Percentiles rank a stretch among this genome's conserved stretches.
Conservation (phyloP, 1,140 invertebrate genomes). For the Rhopalosiphum padi region DNA sequence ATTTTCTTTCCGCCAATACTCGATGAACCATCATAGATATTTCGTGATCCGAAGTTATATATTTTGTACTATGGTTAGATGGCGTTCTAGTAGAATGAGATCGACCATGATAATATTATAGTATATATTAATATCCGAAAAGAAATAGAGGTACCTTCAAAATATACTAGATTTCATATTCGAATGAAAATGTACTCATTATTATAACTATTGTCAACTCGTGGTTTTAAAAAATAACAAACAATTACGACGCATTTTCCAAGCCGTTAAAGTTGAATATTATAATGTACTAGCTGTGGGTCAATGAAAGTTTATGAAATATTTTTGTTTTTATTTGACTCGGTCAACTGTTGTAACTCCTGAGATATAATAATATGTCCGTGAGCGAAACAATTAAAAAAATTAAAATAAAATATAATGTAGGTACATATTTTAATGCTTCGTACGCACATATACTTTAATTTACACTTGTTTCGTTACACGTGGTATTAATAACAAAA, state of each 20-base stretch:
- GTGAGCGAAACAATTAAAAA: slow-evolving; percentile 17
- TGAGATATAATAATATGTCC: neutral
- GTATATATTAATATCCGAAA: neutral
- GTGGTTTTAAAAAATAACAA: neutral
- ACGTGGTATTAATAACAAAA: neutral
- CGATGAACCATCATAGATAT: no score
- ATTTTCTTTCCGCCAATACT: neutral
- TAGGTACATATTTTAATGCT: neutral
- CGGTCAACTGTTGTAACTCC: neutral
- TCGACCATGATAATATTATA: no score
- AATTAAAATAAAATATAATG: neutral
- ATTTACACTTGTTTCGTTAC: neutral
- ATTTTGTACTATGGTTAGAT: no score
- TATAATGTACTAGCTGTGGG: neutral
- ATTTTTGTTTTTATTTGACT: neutral
- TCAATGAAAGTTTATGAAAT: neutral
- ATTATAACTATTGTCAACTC: neutral
- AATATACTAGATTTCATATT: neutral
- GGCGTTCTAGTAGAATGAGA: no score
- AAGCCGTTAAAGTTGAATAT: neutral
- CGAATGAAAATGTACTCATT: neutral
- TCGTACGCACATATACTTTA: neutral
- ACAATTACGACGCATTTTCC: neutral
- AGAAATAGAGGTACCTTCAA: neutral
- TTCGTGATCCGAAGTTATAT: no score